Conservation (phyloP, 2,797 vertebrate species). For the Falco concolor region DNA sequence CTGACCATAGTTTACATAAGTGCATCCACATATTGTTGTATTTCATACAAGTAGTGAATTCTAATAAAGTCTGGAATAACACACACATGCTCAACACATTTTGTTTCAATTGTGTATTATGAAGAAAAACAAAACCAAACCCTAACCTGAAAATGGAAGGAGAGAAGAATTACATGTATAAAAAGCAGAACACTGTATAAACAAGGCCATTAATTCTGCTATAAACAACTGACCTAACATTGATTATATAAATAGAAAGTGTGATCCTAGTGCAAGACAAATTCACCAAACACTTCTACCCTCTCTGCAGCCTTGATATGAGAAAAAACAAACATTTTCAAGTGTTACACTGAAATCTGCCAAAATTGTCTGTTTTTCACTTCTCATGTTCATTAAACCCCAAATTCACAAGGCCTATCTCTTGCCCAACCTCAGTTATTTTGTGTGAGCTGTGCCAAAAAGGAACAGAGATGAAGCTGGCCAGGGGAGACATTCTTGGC, state of each 20-base stretch:
- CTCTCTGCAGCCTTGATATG: constrained; percentile 53
- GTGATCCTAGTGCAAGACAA: constrained; percentile 41
- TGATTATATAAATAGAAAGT: constrained; percentile 50
- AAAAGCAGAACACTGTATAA: constrained; percentile 57
- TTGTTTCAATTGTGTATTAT: constrained; percentile 53
- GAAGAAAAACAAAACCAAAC: constrained; percentile 36
- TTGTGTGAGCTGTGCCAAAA: constrained; percentile 41
- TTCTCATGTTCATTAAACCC: constrained; percentile 63
- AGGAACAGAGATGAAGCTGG: constrained; percentile 33
- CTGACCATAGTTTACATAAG: constrained; percentile 72
- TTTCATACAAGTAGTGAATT: constrained; percentile 70
- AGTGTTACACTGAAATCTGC: constrained; percentile 65
- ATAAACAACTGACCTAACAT: constrained; percentile 62
- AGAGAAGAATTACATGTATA: constrained; percentile 55
- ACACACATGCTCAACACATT: constrained; percentile 73
- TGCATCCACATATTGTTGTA: constrained; percentile 73
- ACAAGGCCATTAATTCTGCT: constrained; percentile 61
- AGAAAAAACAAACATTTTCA: constrained; percentile 65
- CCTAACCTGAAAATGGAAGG: constrained; percentile 67
- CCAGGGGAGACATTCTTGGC: constrained; percentile 12
- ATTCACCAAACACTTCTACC: constrained; percentile 56
- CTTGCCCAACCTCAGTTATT: constrained; percentile 67
- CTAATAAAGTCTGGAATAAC: constrained; percentile 67
- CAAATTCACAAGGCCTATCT: constrained; percentile 49
- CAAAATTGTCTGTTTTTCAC: constrained; percentile 54